These are phyloP conservation scores for Cheilosia soror DNA, from an alignment of 2,888 invertebrate genomes.

Conservation along the genomic window DNA sequence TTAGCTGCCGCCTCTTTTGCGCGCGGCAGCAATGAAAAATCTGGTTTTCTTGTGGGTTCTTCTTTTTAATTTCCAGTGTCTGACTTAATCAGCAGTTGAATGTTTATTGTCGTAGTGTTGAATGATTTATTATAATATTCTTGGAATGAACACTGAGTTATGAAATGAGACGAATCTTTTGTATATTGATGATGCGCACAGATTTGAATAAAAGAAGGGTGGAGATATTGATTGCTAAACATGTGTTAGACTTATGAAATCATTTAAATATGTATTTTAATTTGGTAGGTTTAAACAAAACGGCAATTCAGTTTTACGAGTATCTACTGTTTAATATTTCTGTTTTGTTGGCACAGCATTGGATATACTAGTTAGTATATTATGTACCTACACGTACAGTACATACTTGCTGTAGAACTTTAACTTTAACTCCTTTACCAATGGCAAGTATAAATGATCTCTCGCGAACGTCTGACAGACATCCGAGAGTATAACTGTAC, in stretches of 20 bases:
- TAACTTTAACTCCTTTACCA: too few relatives aligned
- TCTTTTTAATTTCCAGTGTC: conserved; percentile 53
- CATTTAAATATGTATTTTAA: not conserved
- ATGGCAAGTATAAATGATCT: too few relatives aligned
- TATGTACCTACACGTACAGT: too few relatives aligned
- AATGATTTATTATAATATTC: conserved; percentile 72
- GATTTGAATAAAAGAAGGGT: conserved; percentile 22
- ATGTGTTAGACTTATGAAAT: not conserved
- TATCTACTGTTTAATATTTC: too few relatives aligned
- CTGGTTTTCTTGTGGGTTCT: conserved; percentile 63
- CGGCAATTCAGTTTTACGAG: too few relatives aligned
- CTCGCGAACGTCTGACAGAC: too few relatives aligned
- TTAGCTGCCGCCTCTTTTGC: conserved; percentile 54
- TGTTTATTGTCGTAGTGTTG: conserved; percentile 60
- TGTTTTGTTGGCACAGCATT: too few relatives aligned
- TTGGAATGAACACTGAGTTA: conserved; percentile 65
- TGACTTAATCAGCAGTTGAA: conserved; percentile 67
- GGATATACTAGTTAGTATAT: too few relatives aligned
- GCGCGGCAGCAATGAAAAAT: conserved; percentile 66
- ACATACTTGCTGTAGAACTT: too few relatives aligned
- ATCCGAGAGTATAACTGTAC: too few relatives aligned
- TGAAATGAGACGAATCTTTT: conserved; percentile 51
- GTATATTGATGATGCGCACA: conserved; percentile 49
- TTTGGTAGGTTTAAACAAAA: too few relatives aligned
- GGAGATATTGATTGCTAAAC: conserved; percentile 32